Conservation (phyloP, 2,888 invertebrate genomes). For the Polyploca ridens region DNA sequence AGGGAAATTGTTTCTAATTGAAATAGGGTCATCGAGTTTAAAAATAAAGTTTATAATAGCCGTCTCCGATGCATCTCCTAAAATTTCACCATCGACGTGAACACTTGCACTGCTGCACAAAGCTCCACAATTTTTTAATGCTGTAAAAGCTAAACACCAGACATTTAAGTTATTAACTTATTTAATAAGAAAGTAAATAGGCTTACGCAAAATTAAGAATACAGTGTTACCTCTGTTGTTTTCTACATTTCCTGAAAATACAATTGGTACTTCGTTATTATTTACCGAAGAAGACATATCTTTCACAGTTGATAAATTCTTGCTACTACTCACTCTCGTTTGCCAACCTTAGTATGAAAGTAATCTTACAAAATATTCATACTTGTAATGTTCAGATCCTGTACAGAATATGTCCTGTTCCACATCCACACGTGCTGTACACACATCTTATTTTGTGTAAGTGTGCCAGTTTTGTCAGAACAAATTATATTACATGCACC, state of each 20-base stretch:
- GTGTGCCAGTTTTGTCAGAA: constrained; percentile 99
- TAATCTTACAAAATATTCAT: constrained; percentile 14
- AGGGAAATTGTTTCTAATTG: constrained; percentile 90
- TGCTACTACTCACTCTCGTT: too few relatives aligned
- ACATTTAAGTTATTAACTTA: background rate
- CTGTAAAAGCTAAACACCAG: constrained; percentile 86
- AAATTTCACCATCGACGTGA: constrained; percentile 90
- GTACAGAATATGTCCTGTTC: constrained; percentile 93
- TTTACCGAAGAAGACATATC: too few relatives aligned
- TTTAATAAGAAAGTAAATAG: too few relatives aligned
- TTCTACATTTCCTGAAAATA: constrained; percentile 52
- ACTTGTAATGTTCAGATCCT: constrained; percentile 83
- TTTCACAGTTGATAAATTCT: too few relatives aligned
- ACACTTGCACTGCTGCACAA: constrained; percentile 98
- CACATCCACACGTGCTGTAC: constrained; percentile 99
- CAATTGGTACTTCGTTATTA: constrained; percentile 8
- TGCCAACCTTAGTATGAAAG: too few relatives aligned
- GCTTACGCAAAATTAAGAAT: background rate
- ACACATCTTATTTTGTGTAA: constrained; percentile 99
- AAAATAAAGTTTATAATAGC: constrained; percentile 92
- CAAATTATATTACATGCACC: constrained; percentile 99
- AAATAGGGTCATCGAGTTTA: constrained; percentile 88
- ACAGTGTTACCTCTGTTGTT: constrained; percentile 50
- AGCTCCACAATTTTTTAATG: constrained; percentile 94
- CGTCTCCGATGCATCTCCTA: constrained; percentile 96